Percentiles rank a stretch among this genome's conserved stretches.
Evolutionary conservation across 2,888 invertebrate genomes (phyloP).

Genomic region (Ctenicera cuprea): DNA sequence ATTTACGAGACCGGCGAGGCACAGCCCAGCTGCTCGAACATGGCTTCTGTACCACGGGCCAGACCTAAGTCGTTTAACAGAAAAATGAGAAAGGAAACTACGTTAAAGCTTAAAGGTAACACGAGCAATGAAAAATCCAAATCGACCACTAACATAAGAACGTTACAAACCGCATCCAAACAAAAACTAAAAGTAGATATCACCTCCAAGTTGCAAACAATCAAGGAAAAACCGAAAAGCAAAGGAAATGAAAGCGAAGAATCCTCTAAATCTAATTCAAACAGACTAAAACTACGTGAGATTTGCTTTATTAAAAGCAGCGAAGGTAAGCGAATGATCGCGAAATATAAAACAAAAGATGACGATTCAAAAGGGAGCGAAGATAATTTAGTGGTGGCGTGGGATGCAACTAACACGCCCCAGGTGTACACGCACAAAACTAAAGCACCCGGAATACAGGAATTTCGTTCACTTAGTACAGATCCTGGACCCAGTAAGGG

Average conservation of each 20-base stretch:
- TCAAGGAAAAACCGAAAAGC: slow-evolving; percentile 50
- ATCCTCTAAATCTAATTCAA: slow-evolving; percentile 46
- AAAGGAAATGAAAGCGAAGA: slow-evolving; percentile 44
- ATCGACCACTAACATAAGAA: slow-evolving; percentile 45
- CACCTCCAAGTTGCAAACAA: slow-evolving; percentile 49
- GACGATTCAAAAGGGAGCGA: slow-evolving; percentile 58
- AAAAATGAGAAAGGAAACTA: slow-evolving; percentile 35
- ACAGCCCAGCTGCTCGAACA: slow-evolving; percentile 65
- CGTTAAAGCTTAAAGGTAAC: slow-evolving; percentile 37
- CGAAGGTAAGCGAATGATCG: slow-evolving; percentile 68
- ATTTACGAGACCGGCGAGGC: slow-evolving; percentile 55
- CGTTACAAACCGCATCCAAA: slow-evolving; percentile 40
- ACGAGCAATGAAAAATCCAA: slow-evolving; percentile 37
- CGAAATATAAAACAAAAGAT: slow-evolving; percentile 64
- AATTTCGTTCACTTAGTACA: slow-evolving; percentile 4
- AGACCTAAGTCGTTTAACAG: slow-evolving; percentile 44
- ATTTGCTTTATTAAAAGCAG: slow-evolving; percentile 69
- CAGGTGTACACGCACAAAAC: slow-evolving; percentile 65
- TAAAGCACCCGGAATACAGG: slow-evolving; percentile 20
- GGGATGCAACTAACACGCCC: slow-evolving; percentile 64
- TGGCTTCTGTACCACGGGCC: slow-evolving; percentile 39
- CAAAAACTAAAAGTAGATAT: slow-evolving; percentile 51
- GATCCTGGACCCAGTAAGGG: slow-evolving; percentile 62
- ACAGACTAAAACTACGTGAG: slow-evolving; percentile 65
- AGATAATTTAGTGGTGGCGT: slow-evolving; percentile 68